Evolutionary conservation across 2,888 invertebrate genomes (phyloP).

Genomic region (Pelosia muscerda): DNA sequence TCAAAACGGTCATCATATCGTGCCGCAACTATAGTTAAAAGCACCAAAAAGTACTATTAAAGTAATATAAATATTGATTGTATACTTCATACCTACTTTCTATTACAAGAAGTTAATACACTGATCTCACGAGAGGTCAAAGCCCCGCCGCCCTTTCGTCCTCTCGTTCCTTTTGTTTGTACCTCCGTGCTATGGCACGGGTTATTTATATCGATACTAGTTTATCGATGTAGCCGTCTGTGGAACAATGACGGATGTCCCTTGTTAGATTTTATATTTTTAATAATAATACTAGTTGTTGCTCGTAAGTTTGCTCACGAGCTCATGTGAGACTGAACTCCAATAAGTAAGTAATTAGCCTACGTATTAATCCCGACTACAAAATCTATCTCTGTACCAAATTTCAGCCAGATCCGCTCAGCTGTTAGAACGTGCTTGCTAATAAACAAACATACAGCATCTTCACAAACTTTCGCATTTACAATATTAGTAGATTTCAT

Average conservation of each 20-base stretch:
- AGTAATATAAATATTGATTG: neutral
- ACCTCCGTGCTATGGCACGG: slow-evolving; percentile 29
- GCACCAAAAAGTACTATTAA: neutral
- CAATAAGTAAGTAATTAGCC: too few relatives aligned
- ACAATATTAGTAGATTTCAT: too few relatives aligned
- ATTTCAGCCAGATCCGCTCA: neutral
- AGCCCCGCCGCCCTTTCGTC: slow-evolving; percentile 46
- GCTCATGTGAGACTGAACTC: neutral
- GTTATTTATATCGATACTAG: slow-evolving; percentile 43
- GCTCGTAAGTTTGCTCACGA: neutral
- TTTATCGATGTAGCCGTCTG: slow-evolving; percentile 19
- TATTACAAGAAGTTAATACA: slow-evolving; percentile 19
- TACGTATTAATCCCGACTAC: too few relatives aligned
- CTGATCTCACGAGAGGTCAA: slow-evolving; percentile 37
- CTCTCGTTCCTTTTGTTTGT: slow-evolving; percentile 39
- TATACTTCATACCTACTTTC: neutral
- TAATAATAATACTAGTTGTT: neutral
- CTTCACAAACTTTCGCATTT: too few relatives aligned
- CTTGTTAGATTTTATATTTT: slow-evolving; percentile 1
- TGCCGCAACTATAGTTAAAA: neutral
- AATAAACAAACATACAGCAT: neutral
- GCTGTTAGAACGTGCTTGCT: too few relatives aligned
- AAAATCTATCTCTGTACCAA: neutral
- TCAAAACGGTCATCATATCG: too few relatives aligned
- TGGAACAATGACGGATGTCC: neutral